Evolutionary conservation across 37 sponge, comb jelly and placozoan genomes (phyloP).

Genomic region (Tethya wilhelma): DNA sequence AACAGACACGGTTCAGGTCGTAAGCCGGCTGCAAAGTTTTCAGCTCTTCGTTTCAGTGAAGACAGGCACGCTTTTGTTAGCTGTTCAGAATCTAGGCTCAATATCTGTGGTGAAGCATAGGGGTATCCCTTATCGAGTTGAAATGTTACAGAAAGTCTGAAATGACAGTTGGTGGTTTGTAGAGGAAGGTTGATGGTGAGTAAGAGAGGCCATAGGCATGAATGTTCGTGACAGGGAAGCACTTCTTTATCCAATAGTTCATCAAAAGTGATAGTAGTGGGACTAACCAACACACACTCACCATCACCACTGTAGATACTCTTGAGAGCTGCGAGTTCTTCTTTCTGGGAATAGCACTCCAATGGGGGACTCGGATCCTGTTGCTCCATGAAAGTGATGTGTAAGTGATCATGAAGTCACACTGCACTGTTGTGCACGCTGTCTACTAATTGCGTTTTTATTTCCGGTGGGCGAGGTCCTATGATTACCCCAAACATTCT

Average conservation of each 20-base stretch:
- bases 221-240: too few species aligned
- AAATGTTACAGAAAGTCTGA: not conserved
- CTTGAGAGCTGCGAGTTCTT: slow-evolving; percentile 1
- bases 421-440: too few species aligned
- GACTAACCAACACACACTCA: slow-evolving; percentile 1
- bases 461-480: too few species aligned
- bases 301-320: slow-evolving; percentile 14
- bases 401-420: too few species aligned
- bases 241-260: too few species aligned
- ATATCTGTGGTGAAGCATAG: not conserved
- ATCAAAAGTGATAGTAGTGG: slow-evolving; percentile 4
- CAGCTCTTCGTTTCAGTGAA: not conserved
- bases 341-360: too few species aligned
- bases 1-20: slow-evolving; percentile 8
- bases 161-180: too few species aligned
- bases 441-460: too few species aligned
- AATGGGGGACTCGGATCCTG: too few species aligned
- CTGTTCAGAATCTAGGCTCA: not conserved
- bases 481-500: too few species aligned
- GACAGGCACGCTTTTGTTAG: not conserved
- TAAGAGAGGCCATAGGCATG: not conserved
- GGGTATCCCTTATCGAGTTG: not conserved
- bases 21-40: not conserved
- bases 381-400: too few species aligned
- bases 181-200: not conserved